Conservation (phyloP, 2,113 vertebrate species). For the Erinaceus europaeus region DNA sequence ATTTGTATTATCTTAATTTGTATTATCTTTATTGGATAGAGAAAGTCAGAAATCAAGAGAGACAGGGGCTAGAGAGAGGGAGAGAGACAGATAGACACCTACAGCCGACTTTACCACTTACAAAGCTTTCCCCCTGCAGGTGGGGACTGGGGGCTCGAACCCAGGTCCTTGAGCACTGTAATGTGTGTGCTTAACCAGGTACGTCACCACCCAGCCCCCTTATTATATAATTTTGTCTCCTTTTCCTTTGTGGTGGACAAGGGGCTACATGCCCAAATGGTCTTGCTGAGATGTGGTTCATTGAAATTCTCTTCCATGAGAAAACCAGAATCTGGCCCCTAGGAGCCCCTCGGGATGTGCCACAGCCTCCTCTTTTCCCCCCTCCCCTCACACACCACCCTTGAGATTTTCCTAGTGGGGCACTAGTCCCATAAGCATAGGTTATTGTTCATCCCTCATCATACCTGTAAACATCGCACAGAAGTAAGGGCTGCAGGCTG, state of each 20-base stretch:
- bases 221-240: no score
- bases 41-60: no score
- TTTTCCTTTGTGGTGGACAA: no score
- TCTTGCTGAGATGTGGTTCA: not conserved
- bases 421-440: rapidly evolving
- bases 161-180: no score
- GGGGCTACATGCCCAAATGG: not conserved
- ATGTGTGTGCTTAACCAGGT: no score
- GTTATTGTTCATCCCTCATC: not conserved
- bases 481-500: constrained; percentile 96
- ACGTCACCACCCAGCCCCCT: no score
- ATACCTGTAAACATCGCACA: constrained; percentile 99
- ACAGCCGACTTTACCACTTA: no score
- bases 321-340: not conserved
- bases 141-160: no score
- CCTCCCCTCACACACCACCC: not conserved
- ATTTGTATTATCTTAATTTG: no score
- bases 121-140: not conserved
- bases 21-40: no score
- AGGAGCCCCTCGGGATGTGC: not conserved
- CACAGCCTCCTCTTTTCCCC: not conserved
- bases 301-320: not conserved
- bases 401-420: rapidly evolving
- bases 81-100: no score
- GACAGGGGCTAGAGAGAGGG: no score